Percentiles rank a stretch among this genome's conserved stretches.
phyloP scores from a whole-genome alignment of 1,140 invertebrate genomes.

The Drosophila azteca region DNA sequence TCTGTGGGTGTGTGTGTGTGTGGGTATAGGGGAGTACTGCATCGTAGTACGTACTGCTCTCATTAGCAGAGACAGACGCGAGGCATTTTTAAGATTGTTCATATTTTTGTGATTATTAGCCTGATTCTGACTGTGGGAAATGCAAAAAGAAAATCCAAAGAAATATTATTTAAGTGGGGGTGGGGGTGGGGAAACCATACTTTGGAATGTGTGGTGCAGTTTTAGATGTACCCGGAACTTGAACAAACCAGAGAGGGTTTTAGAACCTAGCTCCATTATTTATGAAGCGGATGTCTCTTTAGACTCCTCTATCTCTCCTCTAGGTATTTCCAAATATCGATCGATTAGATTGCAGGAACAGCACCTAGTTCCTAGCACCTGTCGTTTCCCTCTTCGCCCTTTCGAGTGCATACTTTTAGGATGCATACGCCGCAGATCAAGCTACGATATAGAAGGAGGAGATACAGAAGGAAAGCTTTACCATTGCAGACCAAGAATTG shows the following conservation, averaged over 20 bases:
- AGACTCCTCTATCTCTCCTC: too few species aligned
- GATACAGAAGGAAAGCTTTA: too few species aligned
- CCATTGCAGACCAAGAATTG: too few species aligned
- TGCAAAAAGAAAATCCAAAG: conserved; percentile 21
- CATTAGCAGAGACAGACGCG: conserved; percentile 58
- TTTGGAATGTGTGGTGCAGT: conserved; percentile 26
- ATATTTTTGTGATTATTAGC: conserved; percentile 75
- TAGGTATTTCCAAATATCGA: too few species aligned
- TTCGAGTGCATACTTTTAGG: too few species aligned
- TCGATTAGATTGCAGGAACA: too few species aligned
- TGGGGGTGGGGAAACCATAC: conserved; percentile 19
- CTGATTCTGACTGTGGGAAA: conserved; percentile 69
- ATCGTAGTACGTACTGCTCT: conserved; percentile 36
- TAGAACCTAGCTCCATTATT: conserved; percentile 27
- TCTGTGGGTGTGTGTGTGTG: background rate
- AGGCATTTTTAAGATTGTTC: conserved; percentile 65
- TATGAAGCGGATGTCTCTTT: too few species aligned
- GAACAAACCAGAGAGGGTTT: background rate
- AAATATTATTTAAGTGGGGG: background rate
- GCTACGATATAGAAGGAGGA: too few species aligned
- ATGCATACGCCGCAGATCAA: too few species aligned
- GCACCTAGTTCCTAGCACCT: too few species aligned
- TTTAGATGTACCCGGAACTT: conserved; percentile 39
- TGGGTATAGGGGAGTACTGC: conserved; percentile 1
- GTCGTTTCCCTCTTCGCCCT: too few species aligned